Conservation (phyloP, 1,140 invertebrate species). For the Rhagoletis pomonella region DNA sequence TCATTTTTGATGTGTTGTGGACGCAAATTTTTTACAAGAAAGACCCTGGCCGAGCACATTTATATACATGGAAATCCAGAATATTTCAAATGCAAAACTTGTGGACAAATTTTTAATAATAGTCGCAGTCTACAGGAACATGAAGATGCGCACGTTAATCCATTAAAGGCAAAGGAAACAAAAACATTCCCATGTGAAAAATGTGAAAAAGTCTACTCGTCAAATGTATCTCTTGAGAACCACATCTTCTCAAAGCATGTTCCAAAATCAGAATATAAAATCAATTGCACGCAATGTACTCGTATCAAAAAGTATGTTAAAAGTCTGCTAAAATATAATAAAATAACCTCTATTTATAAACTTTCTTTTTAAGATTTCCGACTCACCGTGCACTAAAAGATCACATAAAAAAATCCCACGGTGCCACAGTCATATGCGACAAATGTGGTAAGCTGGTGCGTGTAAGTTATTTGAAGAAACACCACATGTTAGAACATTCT, state of each 20-base stretch:
- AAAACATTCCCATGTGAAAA: conserved; percentile 24
- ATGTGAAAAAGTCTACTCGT: conserved; percentile 39
- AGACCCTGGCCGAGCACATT: conserved; percentile 53
- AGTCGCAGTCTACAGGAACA: conserved; percentile 28
- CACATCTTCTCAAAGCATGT: conserved; percentile 46
- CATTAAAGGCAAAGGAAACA: neutral
- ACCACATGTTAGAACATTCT: no score
- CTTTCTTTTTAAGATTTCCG: no score
- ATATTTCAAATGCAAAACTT: conserved; percentile 54
- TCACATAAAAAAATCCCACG: no score
- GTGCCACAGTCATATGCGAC: no score
- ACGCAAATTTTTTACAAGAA: conserved; percentile 41
- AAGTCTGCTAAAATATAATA: no score
- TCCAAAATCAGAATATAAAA: conserved; percentile 20
- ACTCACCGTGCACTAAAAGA: neutral
- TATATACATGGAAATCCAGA: conserved; percentile 51
- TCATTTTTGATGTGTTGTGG: conserved; percentile 51
- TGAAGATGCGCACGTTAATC: conserved; percentile 50
- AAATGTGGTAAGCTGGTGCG: conserved; percentile 66
- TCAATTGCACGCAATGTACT: conserved; percentile 44
- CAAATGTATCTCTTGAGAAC: neutral
- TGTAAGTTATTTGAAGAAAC: conserved; percentile 55
- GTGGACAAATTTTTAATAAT: conserved; percentile 13
- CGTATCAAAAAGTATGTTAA: no score
- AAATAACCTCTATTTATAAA: no score